Evolutionary conservation across 2,888 invertebrate genomes (phyloP).

Genomic region (Parnassius glacialis): DNA sequence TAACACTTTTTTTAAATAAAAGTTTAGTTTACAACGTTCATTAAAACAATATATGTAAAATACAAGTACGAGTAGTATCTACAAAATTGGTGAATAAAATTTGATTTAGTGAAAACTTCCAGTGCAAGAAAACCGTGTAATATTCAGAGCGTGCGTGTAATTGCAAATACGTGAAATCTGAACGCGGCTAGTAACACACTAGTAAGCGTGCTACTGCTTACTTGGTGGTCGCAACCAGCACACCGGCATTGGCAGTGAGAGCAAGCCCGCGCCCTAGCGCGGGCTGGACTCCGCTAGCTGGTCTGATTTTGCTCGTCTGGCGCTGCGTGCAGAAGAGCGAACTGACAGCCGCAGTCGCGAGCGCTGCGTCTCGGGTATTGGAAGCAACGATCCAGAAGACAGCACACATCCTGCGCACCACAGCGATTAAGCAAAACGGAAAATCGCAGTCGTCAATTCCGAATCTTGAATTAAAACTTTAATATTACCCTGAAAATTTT

Average conservation of each 20-base stretch:
- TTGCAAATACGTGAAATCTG: conserved; percentile 38
- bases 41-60: neutral
- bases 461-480: neutral
- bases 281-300: conserved; percentile 81
- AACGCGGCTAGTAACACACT: conserved; percentile 29
- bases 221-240: conserved; percentile 76
- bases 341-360: conserved; percentile 94
- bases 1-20: no score
- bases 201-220: conserved; percentile 68
- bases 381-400: conserved; percentile 94
- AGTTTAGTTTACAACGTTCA: no score
- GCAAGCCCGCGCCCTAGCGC: conserved; percentile 73
- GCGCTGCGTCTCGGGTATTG: conserved; percentile 89
- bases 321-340: conserved; percentile 92
- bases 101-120: conserved; percentile 36
- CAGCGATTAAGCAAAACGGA: conserved; percentile 47
- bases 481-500: conserved; percentile 4
- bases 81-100: conserved; percentile 8
- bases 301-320: conserved; percentile 81
- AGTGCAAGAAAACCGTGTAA: conserved; percentile 30
- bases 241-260: conserved; percentile 74
- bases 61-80: conserved; percentile 12
- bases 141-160: conserved; percentile 32
- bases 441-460: neutral
- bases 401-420: conserved; percentile 89